Percentiles rank a stretch among this genome's conserved stretches.
phyloP scores from a whole-genome alignment of 2,113 vertebrate genomes.

The Ceyx melanurus region DNA sequence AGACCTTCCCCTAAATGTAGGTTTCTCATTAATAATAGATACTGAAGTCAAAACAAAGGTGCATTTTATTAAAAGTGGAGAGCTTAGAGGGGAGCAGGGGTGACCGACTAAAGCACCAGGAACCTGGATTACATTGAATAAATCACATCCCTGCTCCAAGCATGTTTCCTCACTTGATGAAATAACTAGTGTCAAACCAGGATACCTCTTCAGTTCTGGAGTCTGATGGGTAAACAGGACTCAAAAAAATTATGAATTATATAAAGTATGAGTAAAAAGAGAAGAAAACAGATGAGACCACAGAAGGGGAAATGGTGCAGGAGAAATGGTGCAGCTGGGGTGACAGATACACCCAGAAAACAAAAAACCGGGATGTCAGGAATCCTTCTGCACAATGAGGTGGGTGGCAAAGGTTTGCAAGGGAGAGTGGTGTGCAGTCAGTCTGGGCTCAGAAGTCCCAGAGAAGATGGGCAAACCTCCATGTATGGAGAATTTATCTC shows the following conservation, averaged over 20 bases:
- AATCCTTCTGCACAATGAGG: neutral
- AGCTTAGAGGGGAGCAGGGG: neutral
- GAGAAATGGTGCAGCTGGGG: neutral
- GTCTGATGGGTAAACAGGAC: neutral
- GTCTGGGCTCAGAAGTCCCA: neutral
- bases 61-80: slow-evolving; percentile 5
- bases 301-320: neutral
- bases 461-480: neutral
- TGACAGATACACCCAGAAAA: neutral
- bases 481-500: neutral
- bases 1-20: neutral
- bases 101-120: neutral
- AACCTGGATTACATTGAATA: neutral
- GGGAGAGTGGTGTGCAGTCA: neutral
- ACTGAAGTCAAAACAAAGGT: neutral
- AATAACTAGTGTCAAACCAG: neutral
- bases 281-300: neutral
- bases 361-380: neutral
- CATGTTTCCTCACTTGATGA: neutral
- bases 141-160: neutral
- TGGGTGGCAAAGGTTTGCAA: neutral
- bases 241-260: neutral
- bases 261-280: neutral
- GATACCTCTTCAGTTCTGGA: neutral
- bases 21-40: slow-evolving; percentile 18